Evolutionary conservation across 2,113 vertebrate genomes (phyloP).

Genomic region (Crocuta crocuta): DNA sequence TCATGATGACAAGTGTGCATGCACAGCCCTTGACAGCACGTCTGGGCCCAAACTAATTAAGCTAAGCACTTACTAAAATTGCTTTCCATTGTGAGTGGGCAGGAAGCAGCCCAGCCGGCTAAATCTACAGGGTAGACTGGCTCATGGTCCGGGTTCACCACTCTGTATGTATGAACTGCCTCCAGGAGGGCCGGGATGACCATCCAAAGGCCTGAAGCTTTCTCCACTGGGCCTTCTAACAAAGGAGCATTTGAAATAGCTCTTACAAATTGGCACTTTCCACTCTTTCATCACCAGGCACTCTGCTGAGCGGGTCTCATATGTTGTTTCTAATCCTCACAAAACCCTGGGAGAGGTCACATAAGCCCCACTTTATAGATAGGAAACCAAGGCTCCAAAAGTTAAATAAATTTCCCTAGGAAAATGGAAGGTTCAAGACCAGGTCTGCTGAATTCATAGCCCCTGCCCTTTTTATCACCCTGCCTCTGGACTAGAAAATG

Average conservation of each 20-base stretch:
- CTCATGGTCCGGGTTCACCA: not conserved
- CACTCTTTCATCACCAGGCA: not conserved
- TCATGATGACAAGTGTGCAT: not conserved
- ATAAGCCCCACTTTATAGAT: not conserved
- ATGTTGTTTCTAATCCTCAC: not conserved
- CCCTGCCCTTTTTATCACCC: not conserved
- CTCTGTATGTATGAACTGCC: not conserved
- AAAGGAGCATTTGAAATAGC: not conserved
- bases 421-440: not conserved
- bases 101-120: not conserved
- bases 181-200: not conserved
- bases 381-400: not conserved
- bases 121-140: not conserved
- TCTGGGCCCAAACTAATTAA: conserved; percentile 44
- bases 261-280: not conserved
- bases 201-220: not conserved
- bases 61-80: conserved; percentile 33
- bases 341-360: not conserved
- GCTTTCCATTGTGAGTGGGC: not conserved
- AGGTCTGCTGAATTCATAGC: not conserved
- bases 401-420: not conserved
- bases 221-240: not conserved
- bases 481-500: not conserved
- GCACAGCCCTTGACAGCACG: not conserved
- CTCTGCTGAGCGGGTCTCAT: not conserved